Evolutionary conservation across 2,113 vertebrate genomes (phyloP), one percentile per base, ranked within the genome.

Genomic region (Notothenia coriiceps): DNA sequence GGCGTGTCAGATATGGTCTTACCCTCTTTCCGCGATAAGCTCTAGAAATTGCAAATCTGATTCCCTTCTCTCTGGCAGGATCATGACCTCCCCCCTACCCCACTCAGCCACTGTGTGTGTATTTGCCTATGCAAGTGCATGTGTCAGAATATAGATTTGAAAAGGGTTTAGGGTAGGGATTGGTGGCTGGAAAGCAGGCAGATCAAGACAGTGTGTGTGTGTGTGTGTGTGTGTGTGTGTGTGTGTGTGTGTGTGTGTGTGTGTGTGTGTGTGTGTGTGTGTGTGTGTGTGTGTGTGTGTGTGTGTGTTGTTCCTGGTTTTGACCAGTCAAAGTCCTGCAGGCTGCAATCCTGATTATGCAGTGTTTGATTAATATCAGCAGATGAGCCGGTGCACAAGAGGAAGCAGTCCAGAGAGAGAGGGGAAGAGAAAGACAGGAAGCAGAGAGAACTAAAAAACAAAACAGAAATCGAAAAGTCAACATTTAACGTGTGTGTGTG

Each of bases 11-110:
- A 93, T 92, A 89, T 90, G 91, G 89, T 91, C 88, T 93, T 93
- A 92, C 86, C 79, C 83, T 94, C 91, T 90, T 93, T 93, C 83
- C 0, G 49, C 10, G 74, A 90, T 95, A 95, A 95, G 93, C 91
- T 73, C 68, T 83, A 61, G 89, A 90, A 90, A 90, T 86, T 92
- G 91, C 85, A 90, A 88, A 84, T 86, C 85, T 88, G 90, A 92
- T 90, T 94, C 87, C 62, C 71, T 87, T 84, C 88, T 90, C 84
- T 87, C 82, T 90, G 87, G 89, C 74, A 88, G 78, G 81, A 90
- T 92, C 92, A 90, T 86, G 85, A 91, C 88, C 86, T 74, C 51
- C 79, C 50, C 67, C 68, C 70, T 61, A 73, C 80, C 72, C 62
- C 67, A 44, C 67, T 46, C 62, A 11, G 35, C 35, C 54, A 55